These are phyloP conservation scores for Stegodyphus dumicola DNA, from an alignment of 1,140 invertebrate species.

Conservation along the genomic window DNA sequence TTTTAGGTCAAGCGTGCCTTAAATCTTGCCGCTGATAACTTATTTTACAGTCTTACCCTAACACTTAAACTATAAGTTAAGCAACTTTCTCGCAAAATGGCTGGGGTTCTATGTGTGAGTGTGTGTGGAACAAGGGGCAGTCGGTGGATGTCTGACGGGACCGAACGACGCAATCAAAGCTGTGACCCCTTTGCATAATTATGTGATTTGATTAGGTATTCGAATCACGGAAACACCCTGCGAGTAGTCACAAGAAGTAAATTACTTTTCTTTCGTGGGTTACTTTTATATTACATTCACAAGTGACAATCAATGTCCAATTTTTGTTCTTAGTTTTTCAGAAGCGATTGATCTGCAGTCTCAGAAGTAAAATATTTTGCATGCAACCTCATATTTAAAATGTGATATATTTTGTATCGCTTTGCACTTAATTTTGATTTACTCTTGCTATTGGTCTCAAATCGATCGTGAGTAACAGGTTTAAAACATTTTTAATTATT, in stretches of 20 bases:
- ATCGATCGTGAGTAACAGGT: too few species aligned
- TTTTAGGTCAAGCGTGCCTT: background rate
- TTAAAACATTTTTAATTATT: too few species aligned
- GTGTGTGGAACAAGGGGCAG: slow-evolving; percentile 1
- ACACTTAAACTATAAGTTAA: slow-evolving; percentile 3
- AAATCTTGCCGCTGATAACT: background rate
- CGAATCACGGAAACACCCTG: background rate
- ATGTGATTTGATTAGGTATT: slow-evolving; percentile 26
- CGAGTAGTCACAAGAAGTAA: slow-evolving; percentile 17
- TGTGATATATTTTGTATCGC: too few species aligned
- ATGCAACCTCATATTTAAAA: too few species aligned
- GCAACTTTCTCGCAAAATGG: slow-evolving; percentile 31
- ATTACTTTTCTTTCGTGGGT: background rate
- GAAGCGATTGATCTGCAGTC: too few species aligned
- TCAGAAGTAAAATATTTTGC: too few species aligned
- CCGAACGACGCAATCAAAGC: background rate
- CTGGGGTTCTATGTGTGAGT: slow-evolving; percentile 3
- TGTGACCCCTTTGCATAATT: slow-evolving; percentile 33
- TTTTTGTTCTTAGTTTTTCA: too few species aligned
- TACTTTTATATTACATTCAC: background rate
- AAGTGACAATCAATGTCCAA: too few species aligned
- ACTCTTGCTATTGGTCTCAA: too few species aligned
- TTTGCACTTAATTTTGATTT: too few species aligned
- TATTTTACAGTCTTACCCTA: background rate
- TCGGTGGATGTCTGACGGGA: background rate